These are phyloP conservation scores for Carpatolechia fugitivella DNA, from an alignment of 2,888 invertebrate species.

Conservation along the genomic window DNA sequence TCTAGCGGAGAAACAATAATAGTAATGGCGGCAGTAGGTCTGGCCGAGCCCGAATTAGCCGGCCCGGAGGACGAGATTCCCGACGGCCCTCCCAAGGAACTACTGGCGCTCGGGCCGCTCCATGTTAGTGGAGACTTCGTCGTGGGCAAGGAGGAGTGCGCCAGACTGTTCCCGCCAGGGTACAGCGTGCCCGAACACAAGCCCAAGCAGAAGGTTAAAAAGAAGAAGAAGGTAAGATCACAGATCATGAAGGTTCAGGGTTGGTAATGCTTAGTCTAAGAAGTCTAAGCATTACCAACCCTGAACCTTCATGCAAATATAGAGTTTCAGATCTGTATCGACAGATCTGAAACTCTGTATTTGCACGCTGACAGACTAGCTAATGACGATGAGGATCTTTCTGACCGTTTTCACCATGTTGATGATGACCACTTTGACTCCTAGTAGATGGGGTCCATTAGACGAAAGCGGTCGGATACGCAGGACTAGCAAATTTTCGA, in stretches of 20 bases:
- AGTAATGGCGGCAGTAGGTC: slow-evolving; percentile 82
- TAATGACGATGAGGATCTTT: too few relatives aligned
- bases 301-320: too few relatives aligned
- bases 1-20: slow-evolving; percentile 84
- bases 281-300: too few relatives aligned
- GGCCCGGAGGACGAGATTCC: slow-evolving; percentile 81
- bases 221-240: slow-evolving; percentile 72
- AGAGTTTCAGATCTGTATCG: too few relatives aligned
- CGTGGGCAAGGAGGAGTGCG: slow-evolving; percentile 81
- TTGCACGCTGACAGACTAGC: too few relatives aligned
- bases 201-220: slow-evolving; percentile 66
- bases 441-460: too few relatives aligned
- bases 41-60: slow-evolving; percentile 82
- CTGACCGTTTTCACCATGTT: too few relatives aligned
- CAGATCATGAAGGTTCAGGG: neutral
- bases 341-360: too few relatives aligned
- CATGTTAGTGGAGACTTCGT: slow-evolving; percentile 84
- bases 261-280: too few relatives aligned
- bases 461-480: too few relatives aligned
- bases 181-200: slow-evolving; percentile 77
- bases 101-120: slow-evolving; percentile 82
- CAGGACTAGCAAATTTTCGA: too few relatives aligned
- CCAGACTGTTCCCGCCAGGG: slow-evolving; percentile 83
- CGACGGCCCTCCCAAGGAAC: slow-evolving; percentile 81
- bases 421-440: too few relatives aligned